A percentile compares a stretch with the other conserved stretches of the same genome.
Evolutionary conservation across 2,113 vertebrate genomes (phyloP).

Genomic region (Vulpes ferrilata): DNA sequence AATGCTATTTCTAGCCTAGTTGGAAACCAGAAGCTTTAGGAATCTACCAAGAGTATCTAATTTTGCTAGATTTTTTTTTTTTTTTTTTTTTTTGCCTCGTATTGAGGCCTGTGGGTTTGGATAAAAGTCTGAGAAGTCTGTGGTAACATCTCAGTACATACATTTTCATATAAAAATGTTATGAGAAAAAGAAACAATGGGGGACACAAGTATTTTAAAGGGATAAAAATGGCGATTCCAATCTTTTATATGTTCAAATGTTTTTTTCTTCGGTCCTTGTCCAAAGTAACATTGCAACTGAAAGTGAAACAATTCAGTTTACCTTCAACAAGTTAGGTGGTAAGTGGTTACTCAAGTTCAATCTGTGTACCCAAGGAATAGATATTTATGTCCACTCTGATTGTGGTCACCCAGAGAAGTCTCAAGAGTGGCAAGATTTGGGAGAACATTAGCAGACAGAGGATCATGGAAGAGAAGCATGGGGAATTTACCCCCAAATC

Average conservation of each 20-base stretch:
- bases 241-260: slow-evolving; percentile 1
- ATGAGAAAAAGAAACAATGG: slow-evolving; percentile 13
- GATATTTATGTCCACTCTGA: background rate
- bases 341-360: background rate
- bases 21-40: slow-evolving; percentile 58
- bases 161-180: slow-evolving; percentile 62
- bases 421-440: background rate
- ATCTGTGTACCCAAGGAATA: background rate
- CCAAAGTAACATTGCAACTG: background rate
- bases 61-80: slow-evolving; percentile 57
- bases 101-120: slow-evolving; percentile 47
- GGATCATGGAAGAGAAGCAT: background rate
- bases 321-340: background rate
- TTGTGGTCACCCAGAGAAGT: slow-evolving; percentile 4
- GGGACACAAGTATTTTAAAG: background rate
- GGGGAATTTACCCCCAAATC: background rate
- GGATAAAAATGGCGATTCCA: background rate
- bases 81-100: slow-evolving; percentile 11
- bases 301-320: background rate
- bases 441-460: background rate
- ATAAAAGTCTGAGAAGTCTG: slow-evolving; percentile 39
- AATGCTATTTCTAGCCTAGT: slow-evolving; percentile 29
- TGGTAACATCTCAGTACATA: background rate
- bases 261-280: background rate
- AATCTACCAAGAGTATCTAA: slow-evolving; percentile 12